A percentile compares a stretch with the other conserved stretches of the same genome.
These are phyloP conservation scores for Erebia palarica DNA, from an alignment of 2,888 invertebrate genomes.

Conservation along the genomic window DNA sequence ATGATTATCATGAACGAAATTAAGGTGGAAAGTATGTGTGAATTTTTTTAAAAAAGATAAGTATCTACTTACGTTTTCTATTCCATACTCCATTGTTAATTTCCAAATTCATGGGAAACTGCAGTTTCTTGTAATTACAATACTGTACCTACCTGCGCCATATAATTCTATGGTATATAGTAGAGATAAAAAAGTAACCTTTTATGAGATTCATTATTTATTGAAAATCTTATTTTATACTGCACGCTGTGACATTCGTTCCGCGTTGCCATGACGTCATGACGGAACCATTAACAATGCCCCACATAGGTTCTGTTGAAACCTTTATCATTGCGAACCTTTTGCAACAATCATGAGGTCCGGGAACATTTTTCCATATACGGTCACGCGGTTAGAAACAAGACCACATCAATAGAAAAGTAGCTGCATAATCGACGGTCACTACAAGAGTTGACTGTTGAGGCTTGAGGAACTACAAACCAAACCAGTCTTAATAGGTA, in stretches of 20 bases:
- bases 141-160: neutral
- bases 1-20: neutral
- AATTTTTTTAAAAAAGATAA: neutral
- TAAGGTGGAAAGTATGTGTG: slow-evolving; percentile 6
- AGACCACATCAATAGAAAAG: slow-evolving; percentile 47
- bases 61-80: slow-evolving; percentile 5
- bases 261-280: neutral
- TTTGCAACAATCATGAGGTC: slow-evolving; percentile 34
- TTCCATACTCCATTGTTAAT: slow-evolving; percentile 15
- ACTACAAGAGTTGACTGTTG: slow-evolving; percentile 49
- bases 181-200: slow-evolving; percentile 26
- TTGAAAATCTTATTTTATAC: neutral
- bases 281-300: slow-evolving; percentile 54
- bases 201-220: neutral
- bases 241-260: neutral
- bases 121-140: slow-evolving; percentile 14
- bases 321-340: slow-evolving; percentile 42
- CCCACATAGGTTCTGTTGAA: slow-evolving; percentile 53
- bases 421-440: slow-evolving; percentile 56
- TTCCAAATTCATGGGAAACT: slow-evolving; percentile 21
- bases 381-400: slow-evolving; percentile 35
- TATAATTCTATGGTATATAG: neutral
- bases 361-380: slow-evolving; percentile 41
- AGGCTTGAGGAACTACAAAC: slow-evolving; percentile 45
- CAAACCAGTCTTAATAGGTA: slow-evolving; percentile 66